phyloP scores from a whole-genome alignment of 2,113 vertebrate species.

The Percina caprodes region DNA sequence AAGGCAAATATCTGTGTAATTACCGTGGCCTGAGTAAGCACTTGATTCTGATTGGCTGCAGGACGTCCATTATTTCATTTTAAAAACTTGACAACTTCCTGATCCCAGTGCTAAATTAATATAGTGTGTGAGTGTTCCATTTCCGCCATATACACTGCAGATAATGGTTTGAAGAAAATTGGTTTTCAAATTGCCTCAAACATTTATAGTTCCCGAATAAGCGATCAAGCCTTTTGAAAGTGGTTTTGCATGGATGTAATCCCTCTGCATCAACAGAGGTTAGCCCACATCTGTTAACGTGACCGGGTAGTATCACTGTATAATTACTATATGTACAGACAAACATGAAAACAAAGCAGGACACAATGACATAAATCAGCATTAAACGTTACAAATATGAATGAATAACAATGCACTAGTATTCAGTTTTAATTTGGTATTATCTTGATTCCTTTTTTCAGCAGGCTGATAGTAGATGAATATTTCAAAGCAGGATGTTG shows the following conservation, averaged over 20 bases:
- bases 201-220: conserved; percentile 64
- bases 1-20: conserved; percentile 77
- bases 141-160: conserved; percentile 52
- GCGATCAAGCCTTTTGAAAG: conserved; percentile 63
- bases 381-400: background rate
- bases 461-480: conserved; percentile 11
- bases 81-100: conserved; percentile 63
- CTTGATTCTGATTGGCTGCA: conserved; percentile 63
- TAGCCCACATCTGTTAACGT: conserved; percentile 35
- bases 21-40: conserved; percentile 62
- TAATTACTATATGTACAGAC: background rate
- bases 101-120: conserved; percentile 65
- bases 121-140: conserved; percentile 65
- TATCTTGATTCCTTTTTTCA: conserved; percentile 16
- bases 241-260: conserved; percentile 20
- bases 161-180: conserved; percentile 76
- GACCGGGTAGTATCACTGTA: background rate
- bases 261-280: conserved; percentile 7
- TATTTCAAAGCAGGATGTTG: conserved; percentile 31
- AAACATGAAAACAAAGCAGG: conserved; percentile 10
- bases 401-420: conserved; percentile 1
- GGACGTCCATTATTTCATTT: conserved; percentile 64
- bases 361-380: background rate
- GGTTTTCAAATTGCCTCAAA: conserved; percentile 78
- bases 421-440: conserved; percentile 17